Percentiles rank a stretch among this genome's conserved stretches.
Evolutionary conservation across 2,888 invertebrate genomes (phyloP).

Genomic region (Melieria picta): DNA sequence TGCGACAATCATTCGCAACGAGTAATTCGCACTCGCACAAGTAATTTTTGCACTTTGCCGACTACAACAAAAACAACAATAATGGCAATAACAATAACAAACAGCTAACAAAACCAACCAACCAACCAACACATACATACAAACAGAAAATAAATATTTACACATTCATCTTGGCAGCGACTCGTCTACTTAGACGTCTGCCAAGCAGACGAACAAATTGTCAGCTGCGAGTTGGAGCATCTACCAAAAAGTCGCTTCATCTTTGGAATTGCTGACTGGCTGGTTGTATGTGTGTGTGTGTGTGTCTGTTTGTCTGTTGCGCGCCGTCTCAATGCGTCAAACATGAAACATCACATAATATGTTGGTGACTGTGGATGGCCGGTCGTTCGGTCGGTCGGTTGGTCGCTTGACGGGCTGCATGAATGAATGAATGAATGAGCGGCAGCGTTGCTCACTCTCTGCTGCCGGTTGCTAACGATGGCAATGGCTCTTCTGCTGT

Average conservation of each 20-base stretch:
- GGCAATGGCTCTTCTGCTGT: slow-evolving; percentile 29
- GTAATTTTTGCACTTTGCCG: too few species aligned
- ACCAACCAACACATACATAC: too few species aligned
- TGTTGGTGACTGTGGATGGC: slow-evolving; percentile 42
- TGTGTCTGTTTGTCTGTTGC: slow-evolving; percentile 1
- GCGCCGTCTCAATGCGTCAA: slow-evolving; percentile 32
- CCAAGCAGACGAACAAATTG: slow-evolving; percentile 15
- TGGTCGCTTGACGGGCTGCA: slow-evolving; percentile 7
- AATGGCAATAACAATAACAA: slow-evolving; percentile 11
- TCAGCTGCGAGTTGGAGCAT: slow-evolving; percentile 6
- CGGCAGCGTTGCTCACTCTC: slow-evolving; percentile 22
- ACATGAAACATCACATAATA: slow-evolving; percentile 41
- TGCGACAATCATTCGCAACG: slow-evolving; percentile 22
- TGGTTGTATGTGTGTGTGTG: neutral
- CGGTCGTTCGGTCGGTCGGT: slow-evolving; percentile 1
- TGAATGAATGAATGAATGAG: slow-evolving; percentile 39
- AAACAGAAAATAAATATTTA: too few species aligned
- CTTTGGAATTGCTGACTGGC: neutral
- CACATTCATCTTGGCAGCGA: too few species aligned
- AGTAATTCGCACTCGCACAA: neutral
- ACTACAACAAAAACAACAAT: neutral
- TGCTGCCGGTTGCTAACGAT: slow-evolving; percentile 24
- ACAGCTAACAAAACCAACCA: neutral
- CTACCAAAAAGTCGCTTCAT: too few species aligned
- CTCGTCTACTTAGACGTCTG: too few species aligned